Evolutionary conservation across 2,113 vertebrate genomes (phyloP).

Genomic region (Clarias batrachus): DNA sequence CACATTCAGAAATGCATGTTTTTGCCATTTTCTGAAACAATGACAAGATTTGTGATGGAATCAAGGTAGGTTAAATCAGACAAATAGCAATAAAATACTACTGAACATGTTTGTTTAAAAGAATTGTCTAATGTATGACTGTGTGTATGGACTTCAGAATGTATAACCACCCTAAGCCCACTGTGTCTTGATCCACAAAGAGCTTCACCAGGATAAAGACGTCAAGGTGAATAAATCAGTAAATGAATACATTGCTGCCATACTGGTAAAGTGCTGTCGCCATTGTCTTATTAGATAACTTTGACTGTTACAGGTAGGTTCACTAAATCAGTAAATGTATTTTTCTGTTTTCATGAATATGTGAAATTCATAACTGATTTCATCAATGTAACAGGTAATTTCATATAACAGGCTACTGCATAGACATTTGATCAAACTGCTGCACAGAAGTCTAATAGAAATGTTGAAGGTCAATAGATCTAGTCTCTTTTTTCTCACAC

Average conservation of each 20-base stretch:
- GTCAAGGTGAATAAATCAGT: background rate
- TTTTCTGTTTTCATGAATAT: background rate
- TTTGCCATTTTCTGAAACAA: background rate
- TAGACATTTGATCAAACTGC: background rate
- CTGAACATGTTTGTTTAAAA: background rate
- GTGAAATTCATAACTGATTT: background rate
- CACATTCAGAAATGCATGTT: slow-evolving; percentile 28
- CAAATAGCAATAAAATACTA: background rate
- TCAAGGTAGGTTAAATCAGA: slow-evolving; percentile 6
- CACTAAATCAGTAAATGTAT: background rate
- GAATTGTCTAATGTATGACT: too few species aligned
- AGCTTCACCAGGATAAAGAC: background rate
- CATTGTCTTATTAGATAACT: background rate
- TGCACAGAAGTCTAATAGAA: background rate
- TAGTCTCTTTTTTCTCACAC: background rate
- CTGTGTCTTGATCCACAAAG: background rate
- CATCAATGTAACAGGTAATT: background rate
- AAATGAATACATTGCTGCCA: too few species aligned
- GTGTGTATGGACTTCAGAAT: background rate
- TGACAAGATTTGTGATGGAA: background rate
- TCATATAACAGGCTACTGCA: background rate
- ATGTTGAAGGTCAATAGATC: background rate
- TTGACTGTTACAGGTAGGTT: background rate
- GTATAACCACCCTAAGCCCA: background rate
- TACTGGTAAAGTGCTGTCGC: background rate